Conservation (phyloP, 2,113 vertebrate genomes). For the Clarias batrachus region DNA sequence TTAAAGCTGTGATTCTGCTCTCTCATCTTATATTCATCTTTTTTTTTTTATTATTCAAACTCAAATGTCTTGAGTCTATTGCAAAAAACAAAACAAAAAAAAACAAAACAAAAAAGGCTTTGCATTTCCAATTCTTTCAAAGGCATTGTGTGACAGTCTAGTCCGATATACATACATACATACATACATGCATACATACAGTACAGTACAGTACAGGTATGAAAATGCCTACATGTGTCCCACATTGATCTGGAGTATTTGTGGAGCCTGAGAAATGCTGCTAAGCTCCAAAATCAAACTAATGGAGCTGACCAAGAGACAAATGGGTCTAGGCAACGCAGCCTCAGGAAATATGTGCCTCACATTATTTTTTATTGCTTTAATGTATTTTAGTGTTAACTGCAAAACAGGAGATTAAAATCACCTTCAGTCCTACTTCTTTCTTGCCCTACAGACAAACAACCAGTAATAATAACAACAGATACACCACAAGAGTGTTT, state of each 20-base stretch:
- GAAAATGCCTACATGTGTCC: slow-evolving; percentile 67
- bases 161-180: background rate
- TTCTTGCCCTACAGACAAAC: slow-evolving; percentile 46
- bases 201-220: slow-evolving; percentile 46
- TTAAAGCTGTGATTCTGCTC: background rate
- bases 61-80: background rate
- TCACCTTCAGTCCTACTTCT: slow-evolving; percentile 60
- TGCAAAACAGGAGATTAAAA: slow-evolving; percentile 68
- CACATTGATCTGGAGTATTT: slow-evolving; percentile 66
- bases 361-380: slow-evolving; percentile 71
- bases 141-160: background rate
- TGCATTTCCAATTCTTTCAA: background rate
- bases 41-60: background rate
- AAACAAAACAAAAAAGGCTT: background rate
- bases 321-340: slow-evolving; percentile 69
- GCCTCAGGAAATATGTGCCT: slow-evolving; percentile 69
- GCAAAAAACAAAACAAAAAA: background rate
- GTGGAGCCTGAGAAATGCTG: slow-evolving; percentile 57
- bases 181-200: slow-evolving; percentile 9
- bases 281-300: slow-evolving; percentile 66
- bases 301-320: slow-evolving; percentile 74
- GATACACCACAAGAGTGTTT: slow-evolving; percentile 44
- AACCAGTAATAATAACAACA: slow-evolving; percentile 37
- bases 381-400: slow-evolving; percentile 73
- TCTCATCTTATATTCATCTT: background rate